Percentiles rank a stretch among this genome's conserved stretches.
These are phyloP conservation scores for Drosophila meridiana DNA, from an alignment of 2,888 invertebrate species.

Conservation along the genomic window DNA sequence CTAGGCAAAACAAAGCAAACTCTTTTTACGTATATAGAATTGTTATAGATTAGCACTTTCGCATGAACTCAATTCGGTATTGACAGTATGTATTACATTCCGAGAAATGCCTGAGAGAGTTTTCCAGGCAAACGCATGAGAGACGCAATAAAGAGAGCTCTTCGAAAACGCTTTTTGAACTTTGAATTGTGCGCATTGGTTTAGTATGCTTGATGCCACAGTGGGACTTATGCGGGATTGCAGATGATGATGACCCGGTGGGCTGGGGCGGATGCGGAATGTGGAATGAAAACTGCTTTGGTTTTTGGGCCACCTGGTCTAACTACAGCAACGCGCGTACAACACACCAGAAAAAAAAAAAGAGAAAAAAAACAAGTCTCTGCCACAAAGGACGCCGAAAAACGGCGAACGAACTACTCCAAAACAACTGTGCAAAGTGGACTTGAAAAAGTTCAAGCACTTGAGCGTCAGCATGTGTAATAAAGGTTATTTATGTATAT, in stretches of 20 bases:
- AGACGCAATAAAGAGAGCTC: slow-evolving; percentile 27
- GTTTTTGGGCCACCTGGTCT: slow-evolving; percentile 30
- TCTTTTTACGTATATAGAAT: too few relatives aligned
- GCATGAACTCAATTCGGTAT: not conserved
- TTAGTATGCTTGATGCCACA: slow-evolving; percentile 34
- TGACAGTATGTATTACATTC: slow-evolving; percentile 9
- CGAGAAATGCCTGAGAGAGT: slow-evolving; percentile 1
- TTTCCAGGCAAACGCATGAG: not conserved
- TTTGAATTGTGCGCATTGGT: slow-evolving; percentile 43
- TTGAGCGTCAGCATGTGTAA: slow-evolving; percentile 77
- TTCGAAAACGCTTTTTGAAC: slow-evolving; percentile 31
- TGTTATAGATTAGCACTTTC: not conserved
- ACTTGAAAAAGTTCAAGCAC: slow-evolving; percentile 78
- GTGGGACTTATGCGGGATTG: slow-evolving; percentile 20
- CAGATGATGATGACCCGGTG: slow-evolving; percentile 1
- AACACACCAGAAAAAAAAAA: slow-evolving; percentile 4
- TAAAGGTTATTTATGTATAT: slow-evolving; percentile 80
- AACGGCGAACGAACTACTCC: slow-evolving; percentile 63
- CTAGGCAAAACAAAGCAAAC: not conserved
- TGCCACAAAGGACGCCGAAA: slow-evolving; percentile 48
- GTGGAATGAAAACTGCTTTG: slow-evolving; percentile 11
- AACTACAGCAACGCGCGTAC: slow-evolving; percentile 10
- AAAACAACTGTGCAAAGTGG: slow-evolving; percentile 77
- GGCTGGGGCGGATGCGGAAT: not conserved
- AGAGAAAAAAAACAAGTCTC: not conserved